phyloP scores from a whole-genome alignment of 2,113 vertebrate genomes.

The Syrrhaptes paradoxus region DNA sequence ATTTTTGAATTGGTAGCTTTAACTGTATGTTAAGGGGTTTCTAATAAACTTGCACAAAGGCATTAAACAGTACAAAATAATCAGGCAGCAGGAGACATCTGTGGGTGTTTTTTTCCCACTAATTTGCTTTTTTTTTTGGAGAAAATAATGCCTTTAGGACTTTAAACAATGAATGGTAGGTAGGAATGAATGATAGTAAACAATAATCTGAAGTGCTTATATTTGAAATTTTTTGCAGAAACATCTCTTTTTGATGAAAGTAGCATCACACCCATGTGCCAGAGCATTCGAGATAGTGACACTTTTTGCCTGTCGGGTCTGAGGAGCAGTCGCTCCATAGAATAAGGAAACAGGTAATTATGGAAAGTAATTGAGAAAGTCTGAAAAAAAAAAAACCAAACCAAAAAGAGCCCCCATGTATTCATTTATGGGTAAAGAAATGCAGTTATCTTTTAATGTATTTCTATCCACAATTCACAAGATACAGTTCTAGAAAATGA shows the following conservation, averaged over 20 bases:
- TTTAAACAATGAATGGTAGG: background rate
- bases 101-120: rapidly evolving
- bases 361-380: background rate
- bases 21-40: background rate
- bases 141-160: background rate
- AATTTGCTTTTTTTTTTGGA: background rate
- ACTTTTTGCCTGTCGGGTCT: background rate
- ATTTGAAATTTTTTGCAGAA: background rate
- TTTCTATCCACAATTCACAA: background rate
- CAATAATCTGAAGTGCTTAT: background rate
- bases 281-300: background rate
- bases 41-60: background rate
- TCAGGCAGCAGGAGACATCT: background rate
- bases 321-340: background rate
- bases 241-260: background rate
- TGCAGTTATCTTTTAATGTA: background rate
- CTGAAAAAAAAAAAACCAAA: background rate
- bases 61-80: background rate
- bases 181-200: background rate
- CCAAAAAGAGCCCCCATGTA: rapidly evolving
- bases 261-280: background rate
- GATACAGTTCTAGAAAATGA: background rate
- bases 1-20: background rate
- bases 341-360: background rate
- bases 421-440: background rate